A percentile compares a stretch with the other conserved stretches of the same genome.
Evolutionary conservation across 2,797 vertebrate genomes (phyloP).

Genomic region (Graptemys geographica): DNA sequence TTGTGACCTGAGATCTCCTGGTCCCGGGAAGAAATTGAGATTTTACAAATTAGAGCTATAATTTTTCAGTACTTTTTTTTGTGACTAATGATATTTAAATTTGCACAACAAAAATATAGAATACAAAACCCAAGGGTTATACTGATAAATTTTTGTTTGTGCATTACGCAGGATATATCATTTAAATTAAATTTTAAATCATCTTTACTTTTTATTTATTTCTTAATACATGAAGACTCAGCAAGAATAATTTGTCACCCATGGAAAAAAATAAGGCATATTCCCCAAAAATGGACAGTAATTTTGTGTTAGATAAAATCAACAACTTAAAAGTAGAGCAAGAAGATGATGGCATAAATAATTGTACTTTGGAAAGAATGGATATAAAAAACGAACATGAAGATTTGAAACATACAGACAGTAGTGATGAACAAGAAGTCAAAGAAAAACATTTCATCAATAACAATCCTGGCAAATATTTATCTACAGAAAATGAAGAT

Average conservation of each 20-base stretch:
- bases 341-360: conserved; percentile 60
- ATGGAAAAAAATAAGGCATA: conserved; percentile 68
- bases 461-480: conserved; percentile 82
- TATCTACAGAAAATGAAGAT: conserved; percentile 86
- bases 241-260: conserved; percentile 56
- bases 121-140: conserved; percentile 18
- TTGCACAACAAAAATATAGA: conserved; percentile 10
- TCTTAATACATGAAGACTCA: conserved; percentile 48
- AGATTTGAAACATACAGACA: conserved; percentile 80
- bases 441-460: conserved; percentile 82
- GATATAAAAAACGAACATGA: conserved; percentile 86
- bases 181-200: conserved; percentile 34
- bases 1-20: conserved; percentile 33
- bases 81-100: conserved; percentile 10
- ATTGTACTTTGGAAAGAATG: conserved; percentile 68
- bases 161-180: conserved; percentile 14
- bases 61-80: conserved; percentile 5
- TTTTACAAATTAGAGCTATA: conserved; percentile 26
- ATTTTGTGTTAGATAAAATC: conserved; percentile 69
- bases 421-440: conserved; percentile 84
- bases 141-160: conserved; percentile 12
- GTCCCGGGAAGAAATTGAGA: conserved; percentile 35
- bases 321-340: conserved; percentile 77
- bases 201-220: conserved; percentile 58
- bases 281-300: conserved; percentile 62